Conservation (phyloP, 2,113 vertebrate species). For the Polypterus senegalus region DNA sequence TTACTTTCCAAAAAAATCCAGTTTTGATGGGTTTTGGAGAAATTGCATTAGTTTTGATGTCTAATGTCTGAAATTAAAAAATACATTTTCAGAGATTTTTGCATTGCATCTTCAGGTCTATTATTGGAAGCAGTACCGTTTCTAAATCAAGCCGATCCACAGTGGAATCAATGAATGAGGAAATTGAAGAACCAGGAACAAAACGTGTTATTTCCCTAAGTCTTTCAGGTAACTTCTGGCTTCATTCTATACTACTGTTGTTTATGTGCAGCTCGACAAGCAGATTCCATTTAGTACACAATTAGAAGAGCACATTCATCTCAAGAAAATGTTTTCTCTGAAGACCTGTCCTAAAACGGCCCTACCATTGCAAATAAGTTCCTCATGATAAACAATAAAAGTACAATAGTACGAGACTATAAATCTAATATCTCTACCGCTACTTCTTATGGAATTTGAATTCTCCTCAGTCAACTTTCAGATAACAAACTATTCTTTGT, state of each 20-base stretch:
- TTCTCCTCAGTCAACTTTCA: no score
- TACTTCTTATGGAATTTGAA: no score
- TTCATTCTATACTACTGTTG: background rate
- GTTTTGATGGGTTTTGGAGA: background rate
- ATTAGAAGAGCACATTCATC: background rate
- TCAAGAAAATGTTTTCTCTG: background rate
- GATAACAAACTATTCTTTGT: no score
- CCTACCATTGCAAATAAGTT: no score
- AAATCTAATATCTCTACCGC: no score
- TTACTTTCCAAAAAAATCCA: background rate
- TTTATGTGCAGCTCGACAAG: background rate
- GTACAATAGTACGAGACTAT: no score
- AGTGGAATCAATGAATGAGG: slow-evolving; percentile 38
- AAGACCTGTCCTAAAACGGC: no score
- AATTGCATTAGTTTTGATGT: background rate
- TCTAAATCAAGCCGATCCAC: slow-evolving; percentile 47
- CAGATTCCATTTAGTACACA: background rate
- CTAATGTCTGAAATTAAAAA: background rate
- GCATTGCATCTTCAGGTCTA: slow-evolving; percentile 41
- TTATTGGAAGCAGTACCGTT: slow-evolving; percentile 47
- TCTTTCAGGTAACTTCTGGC: slow-evolving; percentile 46
- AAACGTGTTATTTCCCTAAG: slow-evolving; percentile 30
- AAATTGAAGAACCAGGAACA: slow-evolving; percentile 40
- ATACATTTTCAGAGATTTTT: background rate
- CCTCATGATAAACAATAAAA: no score